A percentile compares a stretch with the other conserved stretches of the same genome.
These are phyloP conservation scores for Rattus rattus DNA, from an alignment of 2,113 vertebrate genomes.

Conservation along the genomic window DNA sequence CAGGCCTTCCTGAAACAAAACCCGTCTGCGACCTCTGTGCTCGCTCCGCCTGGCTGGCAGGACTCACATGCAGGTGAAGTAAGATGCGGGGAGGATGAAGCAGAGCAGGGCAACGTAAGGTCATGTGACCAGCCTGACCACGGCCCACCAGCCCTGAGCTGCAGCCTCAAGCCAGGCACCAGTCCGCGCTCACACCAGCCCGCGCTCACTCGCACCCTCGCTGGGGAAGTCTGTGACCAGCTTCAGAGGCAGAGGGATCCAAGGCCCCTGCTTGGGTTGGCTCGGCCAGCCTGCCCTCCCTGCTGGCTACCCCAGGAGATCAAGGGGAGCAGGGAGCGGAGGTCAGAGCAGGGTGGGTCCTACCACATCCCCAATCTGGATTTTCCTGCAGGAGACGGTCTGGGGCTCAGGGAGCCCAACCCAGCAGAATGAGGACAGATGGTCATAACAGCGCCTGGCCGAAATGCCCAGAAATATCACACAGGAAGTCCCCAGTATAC, in stretches of 20 bases:
- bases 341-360: too few species aligned
- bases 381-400: conserved; percentile 10
- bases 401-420: neutral
- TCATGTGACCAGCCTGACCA: neutral
- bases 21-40: neutral
- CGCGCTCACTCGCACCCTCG: neutral
- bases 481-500: neutral
- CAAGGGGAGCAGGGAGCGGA: neutral
- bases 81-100: neutral
- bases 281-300: neutral
- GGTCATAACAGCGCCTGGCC: neutral
- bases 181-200: neutral
- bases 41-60: neutral
- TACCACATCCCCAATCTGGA: neutral
- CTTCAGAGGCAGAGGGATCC: neutral
- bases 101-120: neutral
- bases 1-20: conserved; percentile 29
- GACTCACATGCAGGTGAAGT: neutral
- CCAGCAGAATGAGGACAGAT: conserved; percentile 14
- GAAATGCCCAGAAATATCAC: neutral
- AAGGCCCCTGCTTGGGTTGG: neutral
- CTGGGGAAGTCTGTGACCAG: neutral
- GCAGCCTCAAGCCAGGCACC: neutral
- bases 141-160: neutral
- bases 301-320: neutral